Percentiles rank a stretch among this genome's conserved stretches.
Evolutionary conservation across 2,113 vertebrate genomes (phyloP).

Genomic region (Calidris pygmaea): DNA sequence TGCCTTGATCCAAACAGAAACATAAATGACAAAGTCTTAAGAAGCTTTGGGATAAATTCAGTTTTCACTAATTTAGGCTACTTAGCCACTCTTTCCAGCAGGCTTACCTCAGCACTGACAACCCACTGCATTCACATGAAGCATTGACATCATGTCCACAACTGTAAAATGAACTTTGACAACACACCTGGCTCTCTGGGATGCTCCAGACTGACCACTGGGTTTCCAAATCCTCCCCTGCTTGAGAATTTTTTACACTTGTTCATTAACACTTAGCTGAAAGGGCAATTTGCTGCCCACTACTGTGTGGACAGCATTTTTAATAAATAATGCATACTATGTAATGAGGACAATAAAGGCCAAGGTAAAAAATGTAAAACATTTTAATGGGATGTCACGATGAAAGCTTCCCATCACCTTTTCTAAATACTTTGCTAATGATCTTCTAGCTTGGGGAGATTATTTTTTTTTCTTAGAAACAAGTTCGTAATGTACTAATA

Average conservation of each 20-base stretch:
- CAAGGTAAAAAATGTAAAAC: conserved; percentile 67
- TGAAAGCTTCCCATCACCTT: conserved; percentile 62
- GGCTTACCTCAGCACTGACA: background rate
- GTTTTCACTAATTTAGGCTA: background rate
- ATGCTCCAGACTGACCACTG: background rate
- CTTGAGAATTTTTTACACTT: background rate
- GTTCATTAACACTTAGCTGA: conserved; percentile 65
- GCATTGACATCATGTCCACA: accelerated
- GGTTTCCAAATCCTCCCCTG: background rate
- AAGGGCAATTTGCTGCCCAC: conserved; percentile 64
- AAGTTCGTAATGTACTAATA: background rate
- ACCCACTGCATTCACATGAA: background rate
- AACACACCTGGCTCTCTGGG: background rate
- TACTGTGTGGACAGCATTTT: conserved; percentile 44
- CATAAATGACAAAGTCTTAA: background rate
- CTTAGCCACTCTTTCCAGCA: background rate
- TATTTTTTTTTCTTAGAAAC: background rate
- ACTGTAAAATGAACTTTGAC: background rate
- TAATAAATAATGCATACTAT: conserved; percentile 70
- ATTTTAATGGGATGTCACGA: conserved; percentile 60
- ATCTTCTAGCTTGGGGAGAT: conserved; percentile 11
- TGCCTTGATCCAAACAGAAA: background rate
- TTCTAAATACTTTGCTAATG: conserved; percentile 58
- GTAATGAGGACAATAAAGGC: conserved; percentile 69
- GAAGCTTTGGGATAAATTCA: background rate